These are phyloP conservation scores for Trematomus bernacchii DNA, from an alignment of 2,797 vertebrate genomes.

Conservation along the genomic window DNA sequence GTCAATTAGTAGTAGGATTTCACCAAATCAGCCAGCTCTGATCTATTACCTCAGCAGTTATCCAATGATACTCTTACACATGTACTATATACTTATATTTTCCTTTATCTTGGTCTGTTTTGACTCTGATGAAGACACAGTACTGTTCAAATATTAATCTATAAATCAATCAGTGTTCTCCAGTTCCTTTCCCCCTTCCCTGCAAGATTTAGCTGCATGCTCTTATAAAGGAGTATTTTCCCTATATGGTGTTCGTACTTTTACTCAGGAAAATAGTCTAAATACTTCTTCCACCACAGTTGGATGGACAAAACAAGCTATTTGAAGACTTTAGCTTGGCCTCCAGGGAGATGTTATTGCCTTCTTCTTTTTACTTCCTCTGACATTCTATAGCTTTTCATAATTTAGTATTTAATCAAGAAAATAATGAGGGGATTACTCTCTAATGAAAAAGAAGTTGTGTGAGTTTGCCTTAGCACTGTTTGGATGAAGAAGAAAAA, in stretches of 20 bases:
- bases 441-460: neutral
- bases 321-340: constrained; percentile 2
- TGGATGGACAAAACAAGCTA: constrained; percentile 1
- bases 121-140: neutral
- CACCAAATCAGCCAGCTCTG: neutral
- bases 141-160: neutral
- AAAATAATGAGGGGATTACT: constrained; percentile 4
- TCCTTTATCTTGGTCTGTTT: neutral
- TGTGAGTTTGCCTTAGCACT: neutral
- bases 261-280: neutral
- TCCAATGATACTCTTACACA: neutral
- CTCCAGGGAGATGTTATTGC: neutral
- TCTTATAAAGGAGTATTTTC: neutral
- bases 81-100: neutral
- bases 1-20: neutral
- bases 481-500: constrained; percentile 16
- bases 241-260: neutral
- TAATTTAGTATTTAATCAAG: neutral
- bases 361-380: neutral
- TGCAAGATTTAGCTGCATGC: neutral
- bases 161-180: neutral
- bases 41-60: neutral
- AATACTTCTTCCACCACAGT: neutral
- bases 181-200: neutral
- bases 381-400: neutral